A percentile compares a stretch with the other conserved stretches of the same genome.
Evolutionary conservation across 1,140 invertebrate species (phyloP).

Genomic region (Archivesica marissinica): DNA sequence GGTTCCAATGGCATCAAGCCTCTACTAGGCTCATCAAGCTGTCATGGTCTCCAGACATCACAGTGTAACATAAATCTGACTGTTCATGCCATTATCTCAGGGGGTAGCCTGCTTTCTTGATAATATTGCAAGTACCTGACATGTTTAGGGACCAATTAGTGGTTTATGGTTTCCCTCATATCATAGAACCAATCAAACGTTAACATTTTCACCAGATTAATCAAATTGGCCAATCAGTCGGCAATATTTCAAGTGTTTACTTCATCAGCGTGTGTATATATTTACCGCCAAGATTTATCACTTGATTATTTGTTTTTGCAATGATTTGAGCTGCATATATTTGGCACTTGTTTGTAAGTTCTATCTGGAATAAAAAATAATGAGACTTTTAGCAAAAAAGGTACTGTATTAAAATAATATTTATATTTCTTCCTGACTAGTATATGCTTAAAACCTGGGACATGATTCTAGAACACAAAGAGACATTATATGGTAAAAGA

Average conservation of each 20-base stretch:
- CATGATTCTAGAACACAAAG: too few species aligned
- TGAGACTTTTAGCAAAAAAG: conserved; percentile 52
- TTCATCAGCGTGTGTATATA: conserved; percentile 2
- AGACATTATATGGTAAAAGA: too few species aligned
- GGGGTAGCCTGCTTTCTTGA: conserved; percentile 6
- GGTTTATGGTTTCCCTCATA: conserved; percentile 40
- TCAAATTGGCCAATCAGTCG: conserved; percentile 21
- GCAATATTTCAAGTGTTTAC: conserved; percentile 9
- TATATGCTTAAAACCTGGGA: too few species aligned
- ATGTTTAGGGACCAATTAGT: conserved; percentile 55
- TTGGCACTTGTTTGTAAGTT: neutral
- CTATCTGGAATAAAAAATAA: neutral
- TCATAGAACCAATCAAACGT: conserved; percentile 38
- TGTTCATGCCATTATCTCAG: neutral
- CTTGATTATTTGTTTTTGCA: conserved; percentile 21
- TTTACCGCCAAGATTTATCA: conserved; percentile 31
- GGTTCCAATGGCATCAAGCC: too few species aligned
- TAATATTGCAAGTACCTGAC: conserved; percentile 15
- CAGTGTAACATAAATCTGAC: neutral
- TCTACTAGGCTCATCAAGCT: conserved; percentile 14
- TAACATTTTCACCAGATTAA: neutral
- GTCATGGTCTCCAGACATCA: neutral
- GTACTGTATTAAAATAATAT: too few species aligned
- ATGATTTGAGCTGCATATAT: neutral
- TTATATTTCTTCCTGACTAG: too few species aligned